phyloP scores from a whole-genome alignment of 2,113 vertebrate genomes.

The Aix galericulata region DNA sequence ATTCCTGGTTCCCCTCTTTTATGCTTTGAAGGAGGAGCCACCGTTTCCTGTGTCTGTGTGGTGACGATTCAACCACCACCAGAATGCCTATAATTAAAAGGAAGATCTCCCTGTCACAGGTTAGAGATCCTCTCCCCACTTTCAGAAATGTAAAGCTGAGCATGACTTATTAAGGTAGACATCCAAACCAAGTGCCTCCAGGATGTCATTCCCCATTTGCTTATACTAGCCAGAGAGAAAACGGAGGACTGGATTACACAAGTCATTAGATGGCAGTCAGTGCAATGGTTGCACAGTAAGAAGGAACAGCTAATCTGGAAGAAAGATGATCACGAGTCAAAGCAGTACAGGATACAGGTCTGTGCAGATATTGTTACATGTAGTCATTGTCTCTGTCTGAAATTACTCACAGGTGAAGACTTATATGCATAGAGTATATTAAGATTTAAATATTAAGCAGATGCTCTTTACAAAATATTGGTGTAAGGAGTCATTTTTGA shows the following conservation, averaged over 20 bases:
- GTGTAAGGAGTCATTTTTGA: not conserved
- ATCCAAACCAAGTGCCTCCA: not conserved
- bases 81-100: not conserved
- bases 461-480: not conserved
- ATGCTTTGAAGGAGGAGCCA: not conserved
- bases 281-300: not conserved
- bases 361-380: not conserved
- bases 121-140: not conserved
- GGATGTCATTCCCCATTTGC: not conserved
- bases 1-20: not conserved
- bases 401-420: not conserved
- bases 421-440: not conserved
- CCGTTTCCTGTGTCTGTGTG: not conserved
- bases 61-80: not conserved
- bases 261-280: not conserved
- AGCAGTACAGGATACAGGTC: not conserved
- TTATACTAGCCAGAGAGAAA: not conserved
- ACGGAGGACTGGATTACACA: not conserved
- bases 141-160: not conserved
- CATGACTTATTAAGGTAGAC: not conserved
- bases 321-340: not conserved
- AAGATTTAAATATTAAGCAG: conserved; percentile 2
- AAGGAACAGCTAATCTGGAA: not conserved
- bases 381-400: not conserved
- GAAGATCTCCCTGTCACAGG: not conserved